phyloP scores from a whole-genome alignment of 2,888 invertebrate species.

The Hesperia comma region DNA sequence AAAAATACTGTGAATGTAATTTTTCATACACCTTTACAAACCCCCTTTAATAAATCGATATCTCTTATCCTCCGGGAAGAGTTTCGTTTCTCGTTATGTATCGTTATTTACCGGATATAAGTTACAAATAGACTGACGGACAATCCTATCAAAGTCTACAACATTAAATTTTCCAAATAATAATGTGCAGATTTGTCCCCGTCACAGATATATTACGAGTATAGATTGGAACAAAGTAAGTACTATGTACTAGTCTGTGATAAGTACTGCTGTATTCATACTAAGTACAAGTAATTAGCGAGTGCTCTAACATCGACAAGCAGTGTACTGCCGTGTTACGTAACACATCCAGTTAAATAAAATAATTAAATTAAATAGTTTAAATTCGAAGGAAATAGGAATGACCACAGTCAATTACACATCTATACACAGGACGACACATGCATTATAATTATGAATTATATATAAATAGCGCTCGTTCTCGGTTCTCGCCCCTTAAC shows the following conservation, averaged over 20 bases:
- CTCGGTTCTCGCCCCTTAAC: constrained; percentile 59
- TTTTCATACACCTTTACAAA: too few relatives aligned
- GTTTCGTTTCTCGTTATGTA: too few relatives aligned
- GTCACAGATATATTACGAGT: background rate
- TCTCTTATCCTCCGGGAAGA: too few relatives aligned
- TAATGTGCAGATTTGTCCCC: too few relatives aligned
- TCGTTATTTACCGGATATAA: too few relatives aligned
- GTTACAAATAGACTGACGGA: too few relatives aligned
- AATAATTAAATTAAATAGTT: constrained; percentile 52
- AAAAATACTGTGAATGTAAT: too few relatives aligned
- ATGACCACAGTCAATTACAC: constrained; percentile 63
- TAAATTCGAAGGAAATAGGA: constrained; percentile 77
- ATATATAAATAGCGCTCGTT: constrained; percentile 31
- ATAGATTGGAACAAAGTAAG: constrained; percentile 3
- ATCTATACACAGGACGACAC: constrained; percentile 55
- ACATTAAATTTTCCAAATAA: too few relatives aligned
- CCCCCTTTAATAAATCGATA: too few relatives aligned
- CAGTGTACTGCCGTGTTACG: constrained; percentile 10
- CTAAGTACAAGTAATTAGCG: constrained; percentile 47
- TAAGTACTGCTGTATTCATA: constrained; percentile 29
- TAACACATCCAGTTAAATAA: constrained; percentile 48
- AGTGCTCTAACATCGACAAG: constrained; percentile 54
- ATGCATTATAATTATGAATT: constrained; percentile 42
- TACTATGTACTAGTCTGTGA: constrained; percentile 30
- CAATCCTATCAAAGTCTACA: too few relatives aligned